Conservation (phyloP, 2,113 vertebrate genomes). For the Myiozetetes cayanensis region DNA sequence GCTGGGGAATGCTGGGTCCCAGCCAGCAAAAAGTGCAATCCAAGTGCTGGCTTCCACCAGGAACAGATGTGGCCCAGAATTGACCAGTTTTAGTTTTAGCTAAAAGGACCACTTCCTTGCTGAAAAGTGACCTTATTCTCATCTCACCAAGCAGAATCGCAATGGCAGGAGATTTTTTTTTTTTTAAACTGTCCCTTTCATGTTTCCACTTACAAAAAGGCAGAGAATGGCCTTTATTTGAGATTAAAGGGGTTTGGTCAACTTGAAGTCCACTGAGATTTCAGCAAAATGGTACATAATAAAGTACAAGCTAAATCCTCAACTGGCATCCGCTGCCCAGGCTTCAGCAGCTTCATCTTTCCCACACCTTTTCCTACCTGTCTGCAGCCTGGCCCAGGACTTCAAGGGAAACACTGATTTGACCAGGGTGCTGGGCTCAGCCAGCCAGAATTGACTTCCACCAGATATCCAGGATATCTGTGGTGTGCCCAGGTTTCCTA, state of each 20-base stretch:
- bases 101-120: not conserved
- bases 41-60: not conserved
- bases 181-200: not conserved
- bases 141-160: not conserved
- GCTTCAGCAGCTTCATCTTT: not conserved
- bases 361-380: not conserved
- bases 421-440: not conserved
- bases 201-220: not conserved
- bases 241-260: not conserved
- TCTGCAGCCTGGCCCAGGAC: not conserved
- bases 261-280: not conserved
- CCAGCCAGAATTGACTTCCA: not conserved
- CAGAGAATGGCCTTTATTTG: not conserved
- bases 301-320: not conserved
- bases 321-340: not conserved
- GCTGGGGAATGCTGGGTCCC: not conserved
- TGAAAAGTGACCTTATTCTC: conserved; percentile 18
- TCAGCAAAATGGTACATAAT: not conserved
- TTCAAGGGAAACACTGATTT: not conserved
- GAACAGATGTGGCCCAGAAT: not conserved
- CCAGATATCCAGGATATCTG: not conserved
- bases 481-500: not conserved
- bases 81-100: not conserved
- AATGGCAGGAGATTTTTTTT: not conserved
- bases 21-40: not conserved